These are phyloP conservation scores for Ormia ochracea DNA, from an alignment of 2,888 invertebrate species.

Conservation along the genomic window DNA sequence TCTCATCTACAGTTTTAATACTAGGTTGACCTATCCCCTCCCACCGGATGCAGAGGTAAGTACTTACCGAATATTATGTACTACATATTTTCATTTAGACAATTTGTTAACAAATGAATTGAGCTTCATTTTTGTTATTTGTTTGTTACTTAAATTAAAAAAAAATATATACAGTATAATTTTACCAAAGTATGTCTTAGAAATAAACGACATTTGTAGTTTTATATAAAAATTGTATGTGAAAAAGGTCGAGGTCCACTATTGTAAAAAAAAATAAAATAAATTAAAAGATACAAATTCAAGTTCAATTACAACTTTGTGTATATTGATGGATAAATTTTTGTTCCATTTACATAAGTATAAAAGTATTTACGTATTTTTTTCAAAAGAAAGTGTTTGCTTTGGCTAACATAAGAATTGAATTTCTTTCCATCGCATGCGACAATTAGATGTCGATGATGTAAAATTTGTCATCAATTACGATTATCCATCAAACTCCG, in stretches of 20 bases:
- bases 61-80: conserved; percentile 19
- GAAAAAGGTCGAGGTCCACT: conserved; percentile 77
- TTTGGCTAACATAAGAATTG: conserved; percentile 58
- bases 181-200: conserved; percentile 47
- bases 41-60: conserved; percentile 39
- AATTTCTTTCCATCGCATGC: conserved; percentile 56
- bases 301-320: conserved; percentile 64
- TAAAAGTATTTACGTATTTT: conserved; percentile 49
- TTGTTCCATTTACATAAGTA: conserved; percentile 71
- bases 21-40: conserved; percentile 23
- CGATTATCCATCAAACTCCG: conserved; percentile 97
- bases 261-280: conserved; percentile 67
- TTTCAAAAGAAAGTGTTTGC: conserved; percentile 45
- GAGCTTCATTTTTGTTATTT: conserved; percentile 60
- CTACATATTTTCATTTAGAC: conserved; percentile 7
- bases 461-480: conserved; percentile 99
- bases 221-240: conserved; percentile 66
- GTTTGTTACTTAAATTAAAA: conserved; percentile 34
- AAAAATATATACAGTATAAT: conserved; percentile 13
- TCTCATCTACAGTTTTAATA: conserved; percentile 51
- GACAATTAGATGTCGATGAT: conserved; percentile 93
- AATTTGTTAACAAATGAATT: conserved; percentile 57
- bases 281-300: conserved; percentile 11
- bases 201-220: conserved; percentile 47
- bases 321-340: conserved; percentile 76